phyloP scores from a whole-genome alignment of 2,113 vertebrate species.

The Cheilinus undulatus region DNA sequence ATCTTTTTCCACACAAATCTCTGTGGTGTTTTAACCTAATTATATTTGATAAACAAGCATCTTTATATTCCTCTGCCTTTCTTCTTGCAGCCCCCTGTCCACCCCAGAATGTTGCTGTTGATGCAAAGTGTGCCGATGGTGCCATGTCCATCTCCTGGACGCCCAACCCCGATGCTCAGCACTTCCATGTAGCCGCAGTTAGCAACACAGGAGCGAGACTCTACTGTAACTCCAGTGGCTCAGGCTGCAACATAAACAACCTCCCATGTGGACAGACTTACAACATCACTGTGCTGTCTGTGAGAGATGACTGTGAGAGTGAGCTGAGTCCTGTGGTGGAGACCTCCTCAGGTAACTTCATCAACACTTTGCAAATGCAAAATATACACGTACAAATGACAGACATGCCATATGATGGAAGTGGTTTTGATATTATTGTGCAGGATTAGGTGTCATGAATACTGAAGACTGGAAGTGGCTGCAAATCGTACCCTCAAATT shows the following conservation, averaged over 20 bases:
- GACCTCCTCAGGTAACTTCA: slow-evolving; percentile 73
- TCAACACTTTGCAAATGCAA: not conserved
- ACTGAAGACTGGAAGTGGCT: no score
- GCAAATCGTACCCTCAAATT: no score
- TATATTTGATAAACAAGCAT: not conserved
- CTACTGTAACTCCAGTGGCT: slow-evolving; percentile 67
- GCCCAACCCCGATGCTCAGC: slow-evolving; percentile 67
- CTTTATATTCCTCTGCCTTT: not conserved
- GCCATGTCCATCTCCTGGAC: slow-evolving; percentile 75
- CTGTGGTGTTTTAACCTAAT: not conserved
- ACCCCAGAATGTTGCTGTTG: slow-evolving; percentile 66
- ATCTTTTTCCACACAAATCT: no score
- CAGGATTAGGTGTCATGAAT: no score
- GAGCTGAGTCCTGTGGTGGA: slow-evolving; percentile 42
- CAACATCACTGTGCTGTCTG: slow-evolving; percentile 67
- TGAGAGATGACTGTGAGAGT: slow-evolving; percentile 72
- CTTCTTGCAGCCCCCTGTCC: slow-evolving; percentile 72
- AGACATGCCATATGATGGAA: no score
- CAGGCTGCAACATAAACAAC: slow-evolving; percentile 59
- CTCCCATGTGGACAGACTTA: slow-evolving; percentile 78
- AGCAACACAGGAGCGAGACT: slow-evolving; percentile 40
- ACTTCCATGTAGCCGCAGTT: slow-evolving; percentile 67
- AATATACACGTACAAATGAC: no score
- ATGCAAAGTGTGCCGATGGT: slow-evolving; percentile 52
- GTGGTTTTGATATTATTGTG: no score